Evolutionary conservation across 2,113 vertebrate species (phyloP).

Genomic region (Catharus minimus): DNA sequence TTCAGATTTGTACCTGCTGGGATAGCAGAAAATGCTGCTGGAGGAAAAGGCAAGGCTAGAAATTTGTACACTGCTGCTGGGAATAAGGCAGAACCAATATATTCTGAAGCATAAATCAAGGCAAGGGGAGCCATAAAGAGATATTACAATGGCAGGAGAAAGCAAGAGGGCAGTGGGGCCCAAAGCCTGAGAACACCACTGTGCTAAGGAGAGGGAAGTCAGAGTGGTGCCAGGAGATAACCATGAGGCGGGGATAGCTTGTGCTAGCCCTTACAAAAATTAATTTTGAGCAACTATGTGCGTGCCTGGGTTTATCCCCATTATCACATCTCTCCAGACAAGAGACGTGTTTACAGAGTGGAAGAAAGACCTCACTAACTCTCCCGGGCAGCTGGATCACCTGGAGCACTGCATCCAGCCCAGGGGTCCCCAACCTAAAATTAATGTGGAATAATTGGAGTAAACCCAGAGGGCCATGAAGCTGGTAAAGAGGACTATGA

Average conservation of each 20-base stretch:
- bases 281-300: neutral
- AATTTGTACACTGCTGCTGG: neutral
- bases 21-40: neutral
- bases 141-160: accelerated
- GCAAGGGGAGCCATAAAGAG: neutral
- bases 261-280: neutral
- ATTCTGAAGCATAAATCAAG: neutral
- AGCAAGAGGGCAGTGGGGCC: neutral
- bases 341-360: neutral
- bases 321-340: neutral
- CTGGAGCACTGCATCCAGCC: neutral
- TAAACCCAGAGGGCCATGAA: neutral
- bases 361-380: neutral
- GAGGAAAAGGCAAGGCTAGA: neutral
- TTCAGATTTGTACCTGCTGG: neutral
- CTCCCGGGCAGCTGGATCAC: neutral
- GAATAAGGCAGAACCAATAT: neutral
- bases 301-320: neutral
- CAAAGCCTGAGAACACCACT: neutral
- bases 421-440: accelerated
- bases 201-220: neutral
- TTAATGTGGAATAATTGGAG: neutral
- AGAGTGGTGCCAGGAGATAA: neutral
- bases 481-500: neutral
- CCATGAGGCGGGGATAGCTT: neutral